Conservation (phyloP, 2,113 vertebrate genomes). For the Ctenodactylus gundi region DNA sequence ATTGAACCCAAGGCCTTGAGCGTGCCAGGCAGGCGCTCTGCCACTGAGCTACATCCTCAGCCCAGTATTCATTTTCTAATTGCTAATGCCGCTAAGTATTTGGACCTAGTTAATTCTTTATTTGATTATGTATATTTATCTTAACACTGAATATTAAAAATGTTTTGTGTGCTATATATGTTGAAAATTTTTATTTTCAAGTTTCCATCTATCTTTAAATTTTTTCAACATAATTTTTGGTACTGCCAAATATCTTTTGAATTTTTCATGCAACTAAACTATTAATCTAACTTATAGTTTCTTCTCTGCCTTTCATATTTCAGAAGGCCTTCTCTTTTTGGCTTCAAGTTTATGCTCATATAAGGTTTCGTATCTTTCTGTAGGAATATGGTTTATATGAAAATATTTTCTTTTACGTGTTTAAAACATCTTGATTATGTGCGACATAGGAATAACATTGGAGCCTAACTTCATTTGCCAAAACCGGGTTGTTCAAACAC, state of each 20-base stretch:
- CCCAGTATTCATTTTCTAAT: background rate
- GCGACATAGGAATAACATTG: background rate
- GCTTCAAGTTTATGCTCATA: background rate
- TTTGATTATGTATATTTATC: background rate
- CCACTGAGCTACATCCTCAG: too few species aligned
- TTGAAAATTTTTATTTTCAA: background rate
- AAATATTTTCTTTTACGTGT: background rate
- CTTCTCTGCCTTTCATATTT: background rate
- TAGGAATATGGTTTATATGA: background rate
- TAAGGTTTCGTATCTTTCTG: background rate
- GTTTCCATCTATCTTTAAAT: background rate
- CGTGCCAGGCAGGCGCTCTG: too few species aligned
- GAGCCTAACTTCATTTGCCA: background rate
- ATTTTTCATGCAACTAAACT: background rate
- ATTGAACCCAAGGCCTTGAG: too few species aligned
- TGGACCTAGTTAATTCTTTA: background rate
- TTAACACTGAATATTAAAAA: background rate
- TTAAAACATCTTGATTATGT: background rate
- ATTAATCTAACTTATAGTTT: background rate
- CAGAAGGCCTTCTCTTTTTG: background rate
- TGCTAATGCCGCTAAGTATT: background rate
- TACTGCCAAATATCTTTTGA: background rate
- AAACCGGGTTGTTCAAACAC: background rate
- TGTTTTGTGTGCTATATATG: background rate
- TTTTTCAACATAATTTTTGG: background rate